phyloP scores from a whole-genome alignment of 2,113 vertebrate species.

The Petromus typicus region DNA sequence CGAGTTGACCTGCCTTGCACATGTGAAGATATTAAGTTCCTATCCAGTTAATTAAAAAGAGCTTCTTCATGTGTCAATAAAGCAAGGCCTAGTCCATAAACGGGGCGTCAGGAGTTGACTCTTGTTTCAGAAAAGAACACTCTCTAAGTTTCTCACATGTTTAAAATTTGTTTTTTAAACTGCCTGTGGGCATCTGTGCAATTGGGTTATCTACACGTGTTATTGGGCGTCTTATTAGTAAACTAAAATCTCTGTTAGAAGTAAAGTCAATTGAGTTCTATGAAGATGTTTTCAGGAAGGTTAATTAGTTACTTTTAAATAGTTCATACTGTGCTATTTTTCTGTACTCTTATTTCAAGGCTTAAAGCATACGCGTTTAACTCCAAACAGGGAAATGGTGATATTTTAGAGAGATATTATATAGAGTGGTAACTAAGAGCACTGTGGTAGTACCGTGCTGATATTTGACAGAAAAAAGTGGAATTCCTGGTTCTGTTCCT shows the following conservation, averaged over 20 bases:
- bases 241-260: constrained; percentile 39
- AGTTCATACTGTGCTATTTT: neutral
- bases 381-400: neutral
- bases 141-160: constrained; percentile 74
- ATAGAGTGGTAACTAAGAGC: neutral
- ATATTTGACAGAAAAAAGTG: neutral
- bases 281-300: neutral
- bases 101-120: constrained; percentile 83
- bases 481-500: neutral
- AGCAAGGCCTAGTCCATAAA: constrained; percentile 82
- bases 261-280: neutral
- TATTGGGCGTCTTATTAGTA: constrained; percentile 60
- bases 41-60: constrained; percentile 89
- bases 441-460: neutral
- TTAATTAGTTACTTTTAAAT: constrained; percentile 11
- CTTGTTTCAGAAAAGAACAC: constrained; percentile 80
- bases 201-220: too few relatives aligned
- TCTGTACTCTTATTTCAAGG: constrained; percentile 11
- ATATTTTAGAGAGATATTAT: neutral
- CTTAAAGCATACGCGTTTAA: neutral
- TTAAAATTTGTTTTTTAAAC: constrained; percentile 69
- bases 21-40: constrained; percentile 91
- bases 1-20: constrained; percentile 84
- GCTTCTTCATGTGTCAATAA: constrained; percentile 85
- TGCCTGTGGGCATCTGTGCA: constrained; percentile 56